These are phyloP conservation scores for Corapipo altera DNA, from an alignment of 2,113 vertebrate species.

Conservation along the genomic window DNA sequence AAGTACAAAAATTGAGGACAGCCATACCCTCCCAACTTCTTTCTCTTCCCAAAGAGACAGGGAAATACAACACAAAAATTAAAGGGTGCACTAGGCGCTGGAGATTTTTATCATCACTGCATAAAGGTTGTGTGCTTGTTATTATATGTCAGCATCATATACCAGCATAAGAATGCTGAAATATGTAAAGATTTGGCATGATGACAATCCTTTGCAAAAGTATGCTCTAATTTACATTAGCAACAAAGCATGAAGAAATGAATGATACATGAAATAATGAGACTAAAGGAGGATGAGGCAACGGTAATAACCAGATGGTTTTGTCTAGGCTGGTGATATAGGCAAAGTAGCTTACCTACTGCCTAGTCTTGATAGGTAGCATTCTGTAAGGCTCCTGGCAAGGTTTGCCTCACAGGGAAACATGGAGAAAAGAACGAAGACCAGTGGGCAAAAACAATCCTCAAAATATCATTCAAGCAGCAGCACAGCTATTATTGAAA, in stretches of 20 bases:
- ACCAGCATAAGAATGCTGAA: background rate
- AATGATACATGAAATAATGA: background rate
- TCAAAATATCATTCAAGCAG: background rate
- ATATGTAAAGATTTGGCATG: background rate
- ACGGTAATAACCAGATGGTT: slow-evolving; percentile 3
- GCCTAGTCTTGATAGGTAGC: background rate
- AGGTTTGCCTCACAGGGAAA: background rate
- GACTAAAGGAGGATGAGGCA: background rate
- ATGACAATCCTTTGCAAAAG: background rate
- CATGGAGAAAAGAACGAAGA: background rate
- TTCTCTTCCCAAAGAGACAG: background rate
- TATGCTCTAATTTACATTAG: background rate
- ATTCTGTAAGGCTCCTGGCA: slow-evolving; percentile 17
- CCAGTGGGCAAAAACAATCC: background rate
- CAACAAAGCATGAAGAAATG: background rate
- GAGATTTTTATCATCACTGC: background rate
- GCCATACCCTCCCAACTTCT: background rate
- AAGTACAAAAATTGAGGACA: background rate
- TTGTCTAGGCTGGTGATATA: background rate
- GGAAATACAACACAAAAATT: background rate
- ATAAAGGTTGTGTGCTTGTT: background rate
- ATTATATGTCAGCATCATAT: background rate
- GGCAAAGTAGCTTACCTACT: background rate
- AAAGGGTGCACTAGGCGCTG: background rate
- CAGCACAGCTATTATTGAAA: background rate